These are phyloP conservation scores for Dorcus hopei DNA, from an alignment of 2,888 invertebrate species.

Conservation along the genomic window DNA sequence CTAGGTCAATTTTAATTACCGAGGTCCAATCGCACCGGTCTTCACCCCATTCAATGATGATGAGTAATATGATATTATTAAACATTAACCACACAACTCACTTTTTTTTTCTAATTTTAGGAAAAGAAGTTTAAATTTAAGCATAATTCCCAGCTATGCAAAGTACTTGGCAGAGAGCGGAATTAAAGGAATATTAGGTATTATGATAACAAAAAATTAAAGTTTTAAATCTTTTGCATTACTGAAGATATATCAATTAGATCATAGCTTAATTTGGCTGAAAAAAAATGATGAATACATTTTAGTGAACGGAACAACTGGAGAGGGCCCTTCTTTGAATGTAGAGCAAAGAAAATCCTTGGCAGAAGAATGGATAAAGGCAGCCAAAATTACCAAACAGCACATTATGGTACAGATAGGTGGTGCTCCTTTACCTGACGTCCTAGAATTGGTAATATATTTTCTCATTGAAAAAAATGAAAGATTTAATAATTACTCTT, in stretches of 20 bases:
- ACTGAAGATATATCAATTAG: no score
- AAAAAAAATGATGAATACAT: no score
- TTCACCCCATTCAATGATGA: constrained; percentile 67
- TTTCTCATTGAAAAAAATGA: not conserved
- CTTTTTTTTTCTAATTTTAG: constrained; percentile 22
- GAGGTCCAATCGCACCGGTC: constrained; percentile 68
- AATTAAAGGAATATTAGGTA: constrained; percentile 68
- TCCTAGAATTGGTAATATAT: constrained; percentile 59
- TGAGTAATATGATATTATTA: constrained; percentile 41
- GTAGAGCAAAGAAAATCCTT: constrained; percentile 64
- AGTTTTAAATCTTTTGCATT: no score
- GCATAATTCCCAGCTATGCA: constrained; percentile 58
- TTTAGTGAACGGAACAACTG: constrained; percentile 75
- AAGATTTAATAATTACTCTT: constrained; percentile 17
- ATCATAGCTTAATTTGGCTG: no score
- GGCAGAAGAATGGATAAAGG: constrained; percentile 63
- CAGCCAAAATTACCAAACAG: constrained; percentile 54
- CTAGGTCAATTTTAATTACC: constrained; percentile 55
- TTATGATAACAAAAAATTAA: constrained; percentile 17
- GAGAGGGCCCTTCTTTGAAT: constrained; percentile 70
- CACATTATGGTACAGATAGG: constrained; percentile 73
- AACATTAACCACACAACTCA: constrained; percentile 13
- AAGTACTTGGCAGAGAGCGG: constrained; percentile 59
- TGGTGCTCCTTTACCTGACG: constrained; percentile 65
- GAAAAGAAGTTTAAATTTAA: constrained; percentile 33